These are phyloP conservation scores for Dromaius novaehollandiae DNA, from an alignment of 2,113 vertebrate species.

Conservation along the genomic window DNA sequence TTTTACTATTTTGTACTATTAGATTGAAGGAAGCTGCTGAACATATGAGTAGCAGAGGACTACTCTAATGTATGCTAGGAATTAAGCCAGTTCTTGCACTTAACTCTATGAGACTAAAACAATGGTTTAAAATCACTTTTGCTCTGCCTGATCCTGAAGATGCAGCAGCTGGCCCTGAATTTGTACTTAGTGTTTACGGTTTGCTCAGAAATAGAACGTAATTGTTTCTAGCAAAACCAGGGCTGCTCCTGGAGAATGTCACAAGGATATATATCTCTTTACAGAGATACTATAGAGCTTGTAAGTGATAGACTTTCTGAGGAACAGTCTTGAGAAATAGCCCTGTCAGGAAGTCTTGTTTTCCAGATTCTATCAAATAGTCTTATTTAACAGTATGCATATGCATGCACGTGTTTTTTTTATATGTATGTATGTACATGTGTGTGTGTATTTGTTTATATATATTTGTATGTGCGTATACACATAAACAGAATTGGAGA, in stretches of 20 bases:
- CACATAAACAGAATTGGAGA: neutral
- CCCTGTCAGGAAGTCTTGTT: neutral
- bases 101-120: neutral
- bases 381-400: neutral
- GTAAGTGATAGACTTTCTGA: neutral
- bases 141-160: neutral
- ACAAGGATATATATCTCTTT: neutral
- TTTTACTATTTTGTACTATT: neutral
- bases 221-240: neutral
- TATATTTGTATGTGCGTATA: neutral
- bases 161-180: neutral
- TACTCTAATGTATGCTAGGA: neutral
- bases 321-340: constrained; percentile 6
- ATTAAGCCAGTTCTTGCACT: neutral
- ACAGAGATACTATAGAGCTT: neutral
- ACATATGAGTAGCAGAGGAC: neutral
- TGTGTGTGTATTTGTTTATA: neutral
- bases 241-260: neutral
- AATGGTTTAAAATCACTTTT: neutral
- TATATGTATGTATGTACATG: neutral
- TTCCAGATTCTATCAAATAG: neutral
- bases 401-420: neutral
- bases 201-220: neutral
- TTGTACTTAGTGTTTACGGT: neutral
- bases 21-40: neutral